Evolutionary conservation across 2,797 vertebrate species (phyloP).

Genomic region (Rhinophrynus dorsalis): DNA sequence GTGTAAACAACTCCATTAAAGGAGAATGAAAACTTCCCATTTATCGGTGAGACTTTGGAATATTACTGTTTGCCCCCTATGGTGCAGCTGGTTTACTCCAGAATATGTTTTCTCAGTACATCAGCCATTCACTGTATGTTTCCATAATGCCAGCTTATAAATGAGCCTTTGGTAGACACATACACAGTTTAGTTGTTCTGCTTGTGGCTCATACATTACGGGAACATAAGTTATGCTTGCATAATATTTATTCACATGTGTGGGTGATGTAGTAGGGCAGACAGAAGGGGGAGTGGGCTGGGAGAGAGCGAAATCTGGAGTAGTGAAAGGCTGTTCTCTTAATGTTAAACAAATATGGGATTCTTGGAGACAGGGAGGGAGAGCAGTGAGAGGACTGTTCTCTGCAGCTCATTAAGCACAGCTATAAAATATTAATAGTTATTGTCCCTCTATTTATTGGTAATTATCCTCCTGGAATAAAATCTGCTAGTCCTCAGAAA

Average conservation of each 20-base stretch:
- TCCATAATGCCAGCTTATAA: no score
- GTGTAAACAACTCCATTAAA: no score
- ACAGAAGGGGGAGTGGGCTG: background rate
- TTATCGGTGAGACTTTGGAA: no score
- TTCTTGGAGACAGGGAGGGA: background rate
- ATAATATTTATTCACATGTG: conserved; percentile 35
- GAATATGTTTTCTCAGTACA: no score
- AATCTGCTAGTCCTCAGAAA: conserved; percentile 67
- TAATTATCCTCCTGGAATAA: conserved; percentile 70
- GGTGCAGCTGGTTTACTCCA: no score
- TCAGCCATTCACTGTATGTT: no score
- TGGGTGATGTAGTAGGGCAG: background rate
- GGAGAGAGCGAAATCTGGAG: background rate
- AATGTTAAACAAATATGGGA: conserved; percentile 22
- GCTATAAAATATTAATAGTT: conserved; percentile 75
- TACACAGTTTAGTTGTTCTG: background rate
- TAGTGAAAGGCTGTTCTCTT: background rate
- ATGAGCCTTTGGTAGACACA: background rate
- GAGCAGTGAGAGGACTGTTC: conserved; percentile 61
- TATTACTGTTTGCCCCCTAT: no score
- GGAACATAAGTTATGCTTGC: conserved; percentile 5
- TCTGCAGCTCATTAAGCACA: conserved; percentile 71
- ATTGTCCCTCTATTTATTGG: conserved; percentile 73
- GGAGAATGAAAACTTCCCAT: no score
- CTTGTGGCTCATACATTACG: background rate